Conservation (phyloP, 2,113 vertebrate species). For the Notarius lentiginosus region DNA sequence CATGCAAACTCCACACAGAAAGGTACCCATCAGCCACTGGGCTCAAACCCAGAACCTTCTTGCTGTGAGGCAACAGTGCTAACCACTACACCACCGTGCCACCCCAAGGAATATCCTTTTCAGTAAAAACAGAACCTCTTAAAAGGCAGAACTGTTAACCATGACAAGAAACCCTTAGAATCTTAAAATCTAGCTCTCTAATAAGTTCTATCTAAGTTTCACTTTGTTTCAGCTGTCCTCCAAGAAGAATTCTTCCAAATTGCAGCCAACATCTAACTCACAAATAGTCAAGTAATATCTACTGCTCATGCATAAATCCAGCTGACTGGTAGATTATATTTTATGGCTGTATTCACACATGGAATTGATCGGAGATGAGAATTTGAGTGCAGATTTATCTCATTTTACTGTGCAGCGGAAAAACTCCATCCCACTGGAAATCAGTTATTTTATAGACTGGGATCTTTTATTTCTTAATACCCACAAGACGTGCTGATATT, state of each 20-base stretch:
- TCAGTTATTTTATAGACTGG: not conserved
- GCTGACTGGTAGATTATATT: not conserved
- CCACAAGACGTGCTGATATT: not conserved
- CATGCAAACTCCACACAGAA: too few species aligned
- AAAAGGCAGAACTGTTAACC: not conserved
- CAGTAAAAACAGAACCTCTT: not conserved
- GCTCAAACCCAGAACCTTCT: too few species aligned
- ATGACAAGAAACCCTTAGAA: too few species aligned
- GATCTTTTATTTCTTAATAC: not conserved
- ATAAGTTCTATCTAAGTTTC: not conserved
- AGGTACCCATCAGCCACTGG: too few species aligned
- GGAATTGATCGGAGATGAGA: slow-evolving; percentile 15
- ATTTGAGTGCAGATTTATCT: slow-evolving; percentile 14
- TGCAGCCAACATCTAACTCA: not conserved
- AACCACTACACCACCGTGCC: too few species aligned
- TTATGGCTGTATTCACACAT: not conserved
- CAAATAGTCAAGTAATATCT: not conserved
- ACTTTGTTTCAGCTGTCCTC: not conserved
- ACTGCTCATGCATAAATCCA: not conserved
- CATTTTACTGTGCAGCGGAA: not conserved
- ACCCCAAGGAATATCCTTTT: too few species aligned
- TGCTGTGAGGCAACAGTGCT: too few species aligned
- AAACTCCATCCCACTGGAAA: not conserved
- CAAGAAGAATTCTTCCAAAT: not conserved
- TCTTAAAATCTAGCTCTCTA: too few species aligned